These are phyloP conservation scores for Latrodectus geometricus DNA, from an alignment of 1,140 invertebrate species.

Conservation along the genomic window DNA sequence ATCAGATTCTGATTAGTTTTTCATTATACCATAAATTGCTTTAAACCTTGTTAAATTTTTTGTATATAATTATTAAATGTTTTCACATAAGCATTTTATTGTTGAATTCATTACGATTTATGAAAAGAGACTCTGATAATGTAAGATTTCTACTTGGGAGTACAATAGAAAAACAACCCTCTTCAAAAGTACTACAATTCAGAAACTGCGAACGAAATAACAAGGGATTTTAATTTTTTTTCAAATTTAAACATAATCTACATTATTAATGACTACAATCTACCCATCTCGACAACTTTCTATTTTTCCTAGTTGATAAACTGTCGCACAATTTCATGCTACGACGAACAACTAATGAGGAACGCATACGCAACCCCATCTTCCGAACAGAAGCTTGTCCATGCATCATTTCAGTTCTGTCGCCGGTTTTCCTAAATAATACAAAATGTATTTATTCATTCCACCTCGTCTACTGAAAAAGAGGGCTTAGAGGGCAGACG, in stretches of 20 bases:
- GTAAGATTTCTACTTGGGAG: too few relatives aligned
- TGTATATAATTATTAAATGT: too few relatives aligned
- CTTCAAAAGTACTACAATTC: too few relatives aligned
- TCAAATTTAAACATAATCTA: background rate
- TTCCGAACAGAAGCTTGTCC: background rate
- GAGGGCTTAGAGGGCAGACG: background rate
- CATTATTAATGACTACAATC: background rate
- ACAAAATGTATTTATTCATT: background rate
- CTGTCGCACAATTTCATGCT: background rate
- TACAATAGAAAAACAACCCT: too few relatives aligned
- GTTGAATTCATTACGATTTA: too few relatives aligned
- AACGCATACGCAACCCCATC: background rate
- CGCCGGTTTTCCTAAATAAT: background rate
- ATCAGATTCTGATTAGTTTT: too few relatives aligned
- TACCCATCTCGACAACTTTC: background rate
- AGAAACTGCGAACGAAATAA: too few relatives aligned
- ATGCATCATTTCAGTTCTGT: conserved; percentile 25
- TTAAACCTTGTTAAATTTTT: too few relatives aligned
- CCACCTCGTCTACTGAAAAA: background rate
- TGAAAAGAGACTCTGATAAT: too few relatives aligned
- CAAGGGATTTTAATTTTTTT: too few relatives aligned
- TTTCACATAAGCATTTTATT: too few relatives aligned
- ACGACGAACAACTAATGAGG: background rate
- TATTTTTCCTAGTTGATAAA: background rate
- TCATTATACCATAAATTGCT: too few relatives aligned